These are phyloP conservation scores for Drosophila suzukii DNA, from an alignment of 1,140 invertebrate genomes.

Conservation along the genomic window DNA sequence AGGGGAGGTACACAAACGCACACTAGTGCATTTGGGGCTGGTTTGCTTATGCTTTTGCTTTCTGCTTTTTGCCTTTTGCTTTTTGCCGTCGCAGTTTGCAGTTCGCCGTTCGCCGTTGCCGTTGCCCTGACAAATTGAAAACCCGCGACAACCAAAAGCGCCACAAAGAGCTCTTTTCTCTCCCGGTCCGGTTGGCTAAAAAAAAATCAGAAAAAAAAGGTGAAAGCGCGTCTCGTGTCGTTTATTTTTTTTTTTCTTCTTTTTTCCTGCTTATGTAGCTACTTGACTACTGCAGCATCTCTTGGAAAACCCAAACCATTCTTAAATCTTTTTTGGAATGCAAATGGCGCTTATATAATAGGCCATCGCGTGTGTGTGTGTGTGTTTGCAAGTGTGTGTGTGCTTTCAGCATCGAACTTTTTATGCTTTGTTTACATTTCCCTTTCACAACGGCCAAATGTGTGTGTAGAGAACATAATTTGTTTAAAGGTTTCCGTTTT, in stretches of 20 bases:
- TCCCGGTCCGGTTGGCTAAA: conserved; percentile 45
- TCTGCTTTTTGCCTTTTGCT: conserved; percentile 22
- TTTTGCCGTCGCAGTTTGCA: conserved; percentile 29
- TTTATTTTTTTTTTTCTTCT: conserved; percentile 9
- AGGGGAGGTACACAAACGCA: conserved; percentile 21
- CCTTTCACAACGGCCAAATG: conserved; percentile 54
- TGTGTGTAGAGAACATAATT: conserved; percentile 59
- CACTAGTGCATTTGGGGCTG: conserved; percentile 39
- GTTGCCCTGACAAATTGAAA: conserved; percentile 65
- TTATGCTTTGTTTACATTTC: conserved; percentile 79
- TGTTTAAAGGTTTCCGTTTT: conserved; percentile 72
- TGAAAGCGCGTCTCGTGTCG: conserved; percentile 68
- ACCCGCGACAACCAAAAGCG: conserved; percentile 55
- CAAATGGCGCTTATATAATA: conserved; percentile 81
- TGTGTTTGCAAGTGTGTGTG: conserved; percentile 27
- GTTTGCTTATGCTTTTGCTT: conserved; percentile 48
- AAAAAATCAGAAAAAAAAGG: conserved; percentile 69
- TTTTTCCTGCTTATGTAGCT: conserved; percentile 9
- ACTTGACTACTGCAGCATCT: conserved; percentile 14
- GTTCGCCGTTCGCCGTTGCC: conserved; percentile 46
- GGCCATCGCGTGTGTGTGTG: conserved; percentile 20
- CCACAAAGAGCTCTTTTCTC: conserved; percentile 58
- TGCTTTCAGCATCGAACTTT: conserved; percentile 57
- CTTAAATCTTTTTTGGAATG: conserved; percentile 47
- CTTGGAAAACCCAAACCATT: conserved; percentile 17